These are phyloP conservation scores for Dermolepida albohirtum DNA, from an alignment of 2,888 invertebrate species.

Conservation along the genomic window DNA sequence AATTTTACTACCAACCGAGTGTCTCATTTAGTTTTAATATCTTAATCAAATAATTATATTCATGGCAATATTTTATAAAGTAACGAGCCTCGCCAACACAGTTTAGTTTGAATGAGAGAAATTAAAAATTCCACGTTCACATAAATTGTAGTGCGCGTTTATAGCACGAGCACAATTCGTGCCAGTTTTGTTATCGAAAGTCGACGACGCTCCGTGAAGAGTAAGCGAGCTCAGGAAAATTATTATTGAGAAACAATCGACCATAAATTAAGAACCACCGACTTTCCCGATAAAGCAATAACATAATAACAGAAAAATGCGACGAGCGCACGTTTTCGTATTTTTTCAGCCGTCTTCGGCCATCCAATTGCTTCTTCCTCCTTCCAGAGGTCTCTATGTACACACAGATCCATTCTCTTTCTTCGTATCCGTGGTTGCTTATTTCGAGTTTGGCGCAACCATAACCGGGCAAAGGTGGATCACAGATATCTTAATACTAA, in stretches of 20 bases:
- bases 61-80: too few relatives aligned
- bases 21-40: too few relatives aligned
- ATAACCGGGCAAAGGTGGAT: conserved; percentile 17
- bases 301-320: conserved; percentile 40
- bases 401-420: conserved; percentile 7
- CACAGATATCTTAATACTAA: conserved; percentile 41
- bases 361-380: conserved; percentile 25
- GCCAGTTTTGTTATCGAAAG: conserved; percentile 33
- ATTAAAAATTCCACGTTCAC: conserved; percentile 21
- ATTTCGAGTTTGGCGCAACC: conserved; percentile 21
- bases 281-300: conserved; percentile 40
- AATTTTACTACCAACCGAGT: too few relatives aligned
- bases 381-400: neutral
- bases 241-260: conserved; percentile 36
- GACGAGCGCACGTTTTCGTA: conserved; percentile 38
- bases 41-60: too few relatives aligned
- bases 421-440: conserved; percentile 21
- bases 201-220: conserved; percentile 23
- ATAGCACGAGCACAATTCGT: conserved; percentile 29
- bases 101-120: conserved; percentile 1
- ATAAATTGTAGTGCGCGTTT: conserved; percentile 20
- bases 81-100: too few relatives aligned
- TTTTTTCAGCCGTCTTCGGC: conserved; percentile 28
- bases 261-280: conserved; percentile 34
- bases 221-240: conserved; percentile 19